Evolutionary conservation across 2,888 invertebrate species (phyloP), one percentile per base, ranked within the genome.

Genomic region (Rosalia funebris): DNA sequence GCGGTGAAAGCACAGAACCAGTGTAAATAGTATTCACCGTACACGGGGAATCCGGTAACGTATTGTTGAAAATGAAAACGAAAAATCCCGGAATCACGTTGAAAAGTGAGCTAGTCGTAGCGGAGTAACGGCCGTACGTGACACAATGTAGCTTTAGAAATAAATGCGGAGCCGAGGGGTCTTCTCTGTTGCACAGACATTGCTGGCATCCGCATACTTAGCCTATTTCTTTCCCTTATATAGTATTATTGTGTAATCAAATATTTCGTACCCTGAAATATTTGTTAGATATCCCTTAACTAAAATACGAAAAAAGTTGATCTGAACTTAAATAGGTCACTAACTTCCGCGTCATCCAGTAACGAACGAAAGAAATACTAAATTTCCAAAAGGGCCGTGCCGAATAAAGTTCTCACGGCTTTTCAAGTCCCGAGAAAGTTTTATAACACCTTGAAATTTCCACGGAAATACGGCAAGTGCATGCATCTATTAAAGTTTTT

Each of bases 101-200:
- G 69, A 70, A 65, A 64, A 63, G 45, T 46, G 64, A 65, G 59
- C 62, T 58, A 60, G 60, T 57, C 61, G 64, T 68, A 70, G 50
- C 52, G 57, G 67, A 70, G 70, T 71, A 73, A 73, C 72, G 65
- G 57, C 68, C 64, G 62, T 71, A 73, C 73, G 73, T 73, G 73
- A 73, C 69, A 69, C 62, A 68, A 71, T 68, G 69, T 71, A 69
- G 66, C 62, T 60, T 66, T 68, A 57, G 50, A 59, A 71, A 68
- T 68, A 67, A 66, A 71, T 62, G 68, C 63, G 65, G 31, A 53
- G 44, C 16, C 15, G 20, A 5, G 39, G 17, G 52, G 4, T 52
- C 52, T n/a, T 12, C 44, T 56, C 47, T 41, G 4, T 20, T 46
- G n/a, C n/a, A n/a, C n/a, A n/a, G n/a, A n/a, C n/a, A n/a, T n/a